Base-by-base conservation (phyloP, 92 coral and sea anemone species). In the Epizoanthus stellaris region DNA sequence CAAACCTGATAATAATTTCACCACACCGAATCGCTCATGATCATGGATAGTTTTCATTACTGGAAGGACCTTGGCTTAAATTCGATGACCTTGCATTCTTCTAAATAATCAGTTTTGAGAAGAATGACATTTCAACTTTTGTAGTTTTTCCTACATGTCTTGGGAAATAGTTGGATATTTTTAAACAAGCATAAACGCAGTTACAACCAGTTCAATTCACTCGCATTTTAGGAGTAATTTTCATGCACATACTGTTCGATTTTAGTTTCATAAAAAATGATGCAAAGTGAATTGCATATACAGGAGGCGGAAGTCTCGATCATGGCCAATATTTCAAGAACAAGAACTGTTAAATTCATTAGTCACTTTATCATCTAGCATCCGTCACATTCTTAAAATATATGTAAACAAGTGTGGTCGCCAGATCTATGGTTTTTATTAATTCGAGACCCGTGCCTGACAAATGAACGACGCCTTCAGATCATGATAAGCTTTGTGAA, bases 291-390 rank as follows among this genome's bases (percentile, higher is more conserved):
- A 52, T 52, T 49, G 10, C 10, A 6, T 6, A 6, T 6, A 6
- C 12, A 52, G 56, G 14, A 52, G 54, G 58, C 76, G 9, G 66
- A 39, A 56, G 54, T 30, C 49, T 57, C 19, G 36, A 15, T 57
- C 36, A 52, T 58, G 42, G 73, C 21, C 73, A 17, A 9, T 1
- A 15, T 76, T 23, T 76, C 12, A 9, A 11, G 25, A 64, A 19
- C 7, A 64, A 63, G 53, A 79, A 79, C 83, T 79, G 83, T 67
- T 61, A 79, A 64, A 63, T 63, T 23, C 80, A 75, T 75, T 75
- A 75, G 66, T 57, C 38, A 30, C 42, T 45, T 62, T 10, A 63
- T 61, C 82, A 77, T 61, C 53, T 19, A 34, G 39, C 14, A 43
- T 9, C 71, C 71, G 59, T 45, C 59, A 79, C 83, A 79, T 79